Conservation (phyloP, 1,140 invertebrate species). For the Artemia franciscana region DNA sequence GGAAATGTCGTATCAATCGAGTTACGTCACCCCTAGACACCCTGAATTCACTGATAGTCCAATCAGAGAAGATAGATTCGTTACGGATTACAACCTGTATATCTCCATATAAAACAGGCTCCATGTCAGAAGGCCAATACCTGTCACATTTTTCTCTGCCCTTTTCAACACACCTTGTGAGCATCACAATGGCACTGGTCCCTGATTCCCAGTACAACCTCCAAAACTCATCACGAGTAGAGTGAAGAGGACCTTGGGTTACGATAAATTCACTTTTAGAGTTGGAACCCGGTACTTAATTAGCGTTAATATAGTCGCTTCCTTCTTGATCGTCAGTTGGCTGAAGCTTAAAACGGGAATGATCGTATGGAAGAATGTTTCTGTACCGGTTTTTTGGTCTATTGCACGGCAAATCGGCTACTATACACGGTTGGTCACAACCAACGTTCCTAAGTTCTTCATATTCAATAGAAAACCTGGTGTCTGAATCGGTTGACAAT, state of each 20-base stretch:
- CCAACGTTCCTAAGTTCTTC: conserved; percentile 89
- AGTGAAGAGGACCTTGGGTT: conserved; percentile 84
- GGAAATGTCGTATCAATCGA: conserved; percentile 68
- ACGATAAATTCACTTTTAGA: conserved; percentile 87
- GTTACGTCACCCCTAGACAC: conserved; percentile 64
- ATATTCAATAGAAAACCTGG: conserved; percentile 93
- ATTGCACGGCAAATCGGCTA: conserved; percentile 84
- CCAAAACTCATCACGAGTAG: conserved; percentile 94
- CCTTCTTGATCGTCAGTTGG: conserved; percentile 90
- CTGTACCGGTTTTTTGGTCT: conserved; percentile 95
- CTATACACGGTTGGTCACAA: conserved; percentile 57
- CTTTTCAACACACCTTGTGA: conserved; percentile 84
- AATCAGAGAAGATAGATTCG: conserved; percentile 77
- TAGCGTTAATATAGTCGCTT: conserved; percentile 89
- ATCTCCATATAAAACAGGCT: conserved; percentile 87
- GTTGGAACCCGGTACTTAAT: conserved; percentile 83
- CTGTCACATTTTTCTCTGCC: conserved; percentile 83
- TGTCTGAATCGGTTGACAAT: conserved; percentile 94
- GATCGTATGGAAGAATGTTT: conserved; percentile 94
- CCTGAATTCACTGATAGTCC: conserved; percentile 84
- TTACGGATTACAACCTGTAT: conserved; percentile 81
- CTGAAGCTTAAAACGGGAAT: conserved; percentile 79
- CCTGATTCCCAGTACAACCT: conserved; percentile 94
- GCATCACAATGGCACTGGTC: conserved; percentile 85
- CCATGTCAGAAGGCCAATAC: conserved; percentile 72